Conservation (phyloP, 1,140 invertebrate genomes). For the Melitaea cinxia region DNA sequence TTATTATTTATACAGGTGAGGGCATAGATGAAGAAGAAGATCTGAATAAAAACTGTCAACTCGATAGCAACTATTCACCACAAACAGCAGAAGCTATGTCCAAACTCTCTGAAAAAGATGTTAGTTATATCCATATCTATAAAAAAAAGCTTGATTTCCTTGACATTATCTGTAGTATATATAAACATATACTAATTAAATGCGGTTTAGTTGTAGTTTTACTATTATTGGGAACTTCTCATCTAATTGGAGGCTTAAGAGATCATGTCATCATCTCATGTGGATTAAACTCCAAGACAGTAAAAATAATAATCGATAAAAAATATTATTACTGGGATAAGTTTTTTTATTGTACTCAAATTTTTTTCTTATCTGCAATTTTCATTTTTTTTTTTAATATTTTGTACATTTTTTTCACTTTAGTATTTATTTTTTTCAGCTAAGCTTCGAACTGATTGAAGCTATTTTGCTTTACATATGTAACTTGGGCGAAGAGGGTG, state of each 20-base stretch:
- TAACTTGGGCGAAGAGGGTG: slow-evolving; percentile 87
- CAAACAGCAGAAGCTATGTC: slow-evolving; percentile 88
- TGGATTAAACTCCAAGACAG: too few relatives aligned
- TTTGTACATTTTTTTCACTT: neutral
- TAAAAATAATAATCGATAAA: too few relatives aligned
- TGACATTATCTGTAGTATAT: too few relatives aligned
- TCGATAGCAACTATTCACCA: slow-evolving; percentile 80
- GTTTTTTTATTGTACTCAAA: too few relatives aligned
- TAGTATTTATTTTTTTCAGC: slow-evolving; percentile 70
- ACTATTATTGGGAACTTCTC: too few relatives aligned
- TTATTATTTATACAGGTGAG: slow-evolving; percentile 43
- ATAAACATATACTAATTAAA: too few relatives aligned
- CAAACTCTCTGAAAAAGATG: slow-evolving; percentile 90
- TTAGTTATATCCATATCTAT: slow-evolving; percentile 44
- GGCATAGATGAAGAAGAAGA: slow-evolving; percentile 89
- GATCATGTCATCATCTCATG: too few relatives aligned
- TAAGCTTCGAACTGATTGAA: slow-evolving; percentile 96
- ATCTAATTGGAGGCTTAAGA: too few relatives aligned
- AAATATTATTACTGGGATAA: too few relatives aligned
- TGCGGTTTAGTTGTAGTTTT: too few relatives aligned
- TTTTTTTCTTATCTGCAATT: too few relatives aligned
- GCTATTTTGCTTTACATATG: slow-evolving; percentile 90
- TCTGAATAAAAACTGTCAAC: slow-evolving; percentile 85
- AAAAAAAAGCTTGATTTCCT: too few relatives aligned
- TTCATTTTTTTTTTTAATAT: neutral